Base-by-base conservation (phyloP, 2,888 invertebrate genomes). In the Lottia scabra region DNA sequence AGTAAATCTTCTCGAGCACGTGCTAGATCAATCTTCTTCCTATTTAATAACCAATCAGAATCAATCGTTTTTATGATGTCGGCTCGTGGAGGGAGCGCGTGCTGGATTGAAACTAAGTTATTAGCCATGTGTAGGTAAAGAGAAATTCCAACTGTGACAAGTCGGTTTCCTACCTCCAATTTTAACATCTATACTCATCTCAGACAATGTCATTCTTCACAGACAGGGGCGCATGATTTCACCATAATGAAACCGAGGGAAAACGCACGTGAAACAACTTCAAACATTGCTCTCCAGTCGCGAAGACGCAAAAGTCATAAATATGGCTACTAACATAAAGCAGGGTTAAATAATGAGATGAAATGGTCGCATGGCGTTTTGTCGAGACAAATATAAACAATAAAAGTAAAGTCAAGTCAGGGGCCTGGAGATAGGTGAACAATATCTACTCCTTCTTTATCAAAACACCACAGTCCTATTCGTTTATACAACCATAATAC, bases 251-350 rank as follows among this genome's bases (percentile, higher is more conserved):
- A 56, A 23, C 19, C 19, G 56, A 19, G 56, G 56, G 56, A 56
- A 56, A 56, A 13, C 56, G 56, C 56, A 56, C 56, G 56, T 56
- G 56, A 56, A 56, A 19, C 56, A 56, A 56, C 56, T 56, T 56
- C 56, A 19, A 56, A 56, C 56, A 23, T 23, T 23, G 56, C 56
- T 23, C 56, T 56, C 56, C 56, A 0, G 56, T 13, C 19, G 56
- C 23, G 56, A 56, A 56, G 56, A 56, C 56, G 56, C 56, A 56
- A 23, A 56, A 56, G 56, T 56, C 19, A 56, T 56, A 56, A 56
- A 56, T 56, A 56, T 56, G 23, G 56, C 56, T 19, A 56, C 19
- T 23, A 56, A 56, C 56, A 56, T 56, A 23, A 56, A 56, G 23
- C 56, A 56, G 56, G 19, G 56, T 56, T 56, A 23, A 56, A 56